Percentiles rank a stretch among this genome's conserved stretches.
Evolutionary conservation across 2,113 vertebrate species (phyloP).

Genomic region (Callorhinus ursinus): DNA sequence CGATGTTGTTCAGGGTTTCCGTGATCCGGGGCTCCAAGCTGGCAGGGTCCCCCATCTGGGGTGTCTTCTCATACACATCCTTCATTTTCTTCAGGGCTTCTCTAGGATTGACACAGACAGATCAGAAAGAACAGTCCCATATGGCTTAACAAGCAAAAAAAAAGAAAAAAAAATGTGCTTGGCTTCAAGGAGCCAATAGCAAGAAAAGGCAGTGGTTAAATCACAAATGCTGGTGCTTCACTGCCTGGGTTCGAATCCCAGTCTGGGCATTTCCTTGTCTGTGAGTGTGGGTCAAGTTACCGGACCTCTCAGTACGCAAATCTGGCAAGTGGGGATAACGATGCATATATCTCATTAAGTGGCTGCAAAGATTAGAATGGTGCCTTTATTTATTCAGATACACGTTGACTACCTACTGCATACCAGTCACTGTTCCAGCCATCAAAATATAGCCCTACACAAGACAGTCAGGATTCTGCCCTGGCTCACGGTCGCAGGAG

Average conservation of each 20-base stretch:
- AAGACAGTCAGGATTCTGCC: neutral
- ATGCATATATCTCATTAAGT: neutral
- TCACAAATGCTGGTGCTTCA: neutral
- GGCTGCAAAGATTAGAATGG: neutral
- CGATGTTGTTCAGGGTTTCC: conserved; percentile 91
- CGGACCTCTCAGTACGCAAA: neutral
- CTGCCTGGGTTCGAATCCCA: neutral
- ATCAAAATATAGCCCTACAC: neutral
- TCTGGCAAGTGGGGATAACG: neutral
- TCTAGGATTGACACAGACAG: conserved; percentile 76
- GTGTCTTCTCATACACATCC: conserved; percentile 94
- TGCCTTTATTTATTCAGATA: neutral
- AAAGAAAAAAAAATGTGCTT: neutral
- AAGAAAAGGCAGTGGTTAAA: neutral
- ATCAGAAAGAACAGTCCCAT: neutral
- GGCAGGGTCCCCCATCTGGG: conserved; percentile 93
- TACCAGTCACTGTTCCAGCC: neutral
- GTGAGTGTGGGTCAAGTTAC: neutral
- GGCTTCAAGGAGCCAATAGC: neutral
- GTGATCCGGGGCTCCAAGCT: conserved; percentile 91
- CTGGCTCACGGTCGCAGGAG: neutral
- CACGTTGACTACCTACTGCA: neutral
- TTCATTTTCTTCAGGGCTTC: conserved; percentile 95
- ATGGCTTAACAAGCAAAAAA: neutral
- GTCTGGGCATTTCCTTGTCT: neutral